Conservation (phyloP, 2,888 invertebrate genomes). For the Cosmorhoe ocellata region DNA sequence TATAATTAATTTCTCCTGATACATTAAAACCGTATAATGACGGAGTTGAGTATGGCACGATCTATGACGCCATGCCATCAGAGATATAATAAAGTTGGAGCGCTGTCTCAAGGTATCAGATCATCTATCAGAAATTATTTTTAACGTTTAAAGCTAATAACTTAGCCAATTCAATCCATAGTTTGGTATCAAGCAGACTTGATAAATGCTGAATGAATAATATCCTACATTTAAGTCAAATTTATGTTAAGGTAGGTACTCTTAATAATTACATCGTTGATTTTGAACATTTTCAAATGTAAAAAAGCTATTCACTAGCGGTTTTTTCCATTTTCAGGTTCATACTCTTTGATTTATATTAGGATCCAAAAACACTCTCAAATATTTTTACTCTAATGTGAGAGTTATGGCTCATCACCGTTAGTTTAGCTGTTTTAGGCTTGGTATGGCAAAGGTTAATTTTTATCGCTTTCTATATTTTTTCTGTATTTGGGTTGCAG, state of each 20-base stretch:
- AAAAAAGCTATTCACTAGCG: no score
- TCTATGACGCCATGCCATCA: slow-evolving; percentile 43
- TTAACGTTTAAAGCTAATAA: no score
- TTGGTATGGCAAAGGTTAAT: slow-evolving; percentile 31
- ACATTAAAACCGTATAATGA: slow-evolving; percentile 55
- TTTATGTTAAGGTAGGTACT: no score
- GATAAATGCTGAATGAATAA: no score
- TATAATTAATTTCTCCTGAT: slow-evolving; percentile 64
- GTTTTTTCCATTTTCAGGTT: not conserved
- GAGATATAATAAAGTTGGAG: slow-evolving; percentile 28
- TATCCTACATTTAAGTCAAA: no score
- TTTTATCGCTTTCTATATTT: slow-evolving; percentile 29
- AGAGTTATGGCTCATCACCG: slow-evolving; percentile 22
- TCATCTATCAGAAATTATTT: not conserved
- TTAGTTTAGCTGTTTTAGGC: slow-evolving; percentile 27
- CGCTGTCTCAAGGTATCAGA: not conserved
- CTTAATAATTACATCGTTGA: no score
- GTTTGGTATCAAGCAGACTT: no score
- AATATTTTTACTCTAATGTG: slow-evolving; percentile 3
- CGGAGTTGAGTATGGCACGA: slow-evolving; percentile 55
- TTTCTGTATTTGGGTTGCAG: slow-evolving; percentile 15
- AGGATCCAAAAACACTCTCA: no score
- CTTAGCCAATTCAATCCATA: no score
- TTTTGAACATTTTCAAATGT: not conserved
- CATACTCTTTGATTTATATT: not conserved